These are phyloP conservation scores for Oncorhynchus tshawytscha DNA, from an alignment of 2,113 vertebrate genomes.

Conservation along the genomic window DNA sequence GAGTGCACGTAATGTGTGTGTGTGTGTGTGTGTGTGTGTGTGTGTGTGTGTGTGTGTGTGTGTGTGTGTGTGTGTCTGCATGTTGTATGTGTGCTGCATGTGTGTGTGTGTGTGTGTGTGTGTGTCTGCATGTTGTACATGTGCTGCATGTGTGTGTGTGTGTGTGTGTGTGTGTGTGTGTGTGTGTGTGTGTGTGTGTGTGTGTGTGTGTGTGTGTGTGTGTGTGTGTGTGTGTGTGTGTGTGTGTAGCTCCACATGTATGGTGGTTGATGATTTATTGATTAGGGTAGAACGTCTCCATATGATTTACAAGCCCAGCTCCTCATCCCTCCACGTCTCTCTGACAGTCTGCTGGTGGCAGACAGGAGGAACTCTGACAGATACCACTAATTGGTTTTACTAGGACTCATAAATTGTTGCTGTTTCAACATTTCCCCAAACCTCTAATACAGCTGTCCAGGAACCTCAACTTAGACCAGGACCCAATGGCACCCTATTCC, in stretches of 20 bases:
- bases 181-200: no score
- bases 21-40: no score
- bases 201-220: no score
- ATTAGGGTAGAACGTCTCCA: background rate
- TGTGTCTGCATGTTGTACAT: no score
- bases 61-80: no score
- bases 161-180: no score
- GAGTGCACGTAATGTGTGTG: slow-evolving; percentile 13
- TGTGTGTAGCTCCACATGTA: background rate
- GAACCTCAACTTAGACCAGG: no score
- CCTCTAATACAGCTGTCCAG: background rate
- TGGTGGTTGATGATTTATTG: no score
- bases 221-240: background rate
- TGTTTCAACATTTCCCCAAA: background rate
- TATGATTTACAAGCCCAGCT: slow-evolving; percentile 28
- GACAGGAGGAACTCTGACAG: slow-evolving; percentile 31
- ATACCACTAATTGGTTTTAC: slow-evolving; percentile 22
- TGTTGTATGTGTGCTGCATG: no score
- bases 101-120: background rate
- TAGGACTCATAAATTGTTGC: slow-evolving; percentile 4
- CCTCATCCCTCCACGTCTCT: background rate
- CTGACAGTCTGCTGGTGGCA: background rate
- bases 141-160: no score
- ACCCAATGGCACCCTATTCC: no score
- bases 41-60: slow-evolving; percentile 15